A percentile compares a stretch with the other conserved stretches of the same genome.
These are phyloP conservation scores for Drosophila mojavensis DNA, from an alignment of 1,140 invertebrate species.

Conservation along the genomic window DNA sequence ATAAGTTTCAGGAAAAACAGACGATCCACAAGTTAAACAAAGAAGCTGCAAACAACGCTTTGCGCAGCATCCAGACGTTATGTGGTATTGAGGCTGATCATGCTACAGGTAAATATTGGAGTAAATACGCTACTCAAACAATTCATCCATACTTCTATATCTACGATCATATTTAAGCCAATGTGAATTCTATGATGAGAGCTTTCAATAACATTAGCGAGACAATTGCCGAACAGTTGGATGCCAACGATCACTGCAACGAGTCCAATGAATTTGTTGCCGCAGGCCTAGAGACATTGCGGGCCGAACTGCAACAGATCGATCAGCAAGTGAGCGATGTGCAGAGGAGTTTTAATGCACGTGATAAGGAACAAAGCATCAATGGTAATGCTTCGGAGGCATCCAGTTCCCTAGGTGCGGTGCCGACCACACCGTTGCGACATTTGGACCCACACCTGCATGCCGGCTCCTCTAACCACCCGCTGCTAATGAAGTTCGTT, in stretches of 20 bases:
- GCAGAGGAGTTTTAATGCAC: constrained; percentile 42
- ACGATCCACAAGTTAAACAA: constrained; percentile 42
- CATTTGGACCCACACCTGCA: neutral
- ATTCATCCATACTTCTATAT: neutral
- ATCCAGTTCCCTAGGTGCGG: neutral
- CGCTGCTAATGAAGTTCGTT: constrained; percentile 63
- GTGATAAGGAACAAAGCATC: constrained; percentile 41
- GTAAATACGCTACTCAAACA: neutral
- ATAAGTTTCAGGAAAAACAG: constrained; percentile 59
- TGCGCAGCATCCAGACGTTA: constrained; percentile 38
- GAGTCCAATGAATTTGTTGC: constrained; percentile 54
- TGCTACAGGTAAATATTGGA: constrained; percentile 20
- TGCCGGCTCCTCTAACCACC: constrained; percentile 7
- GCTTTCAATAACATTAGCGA: constrained; percentile 61
- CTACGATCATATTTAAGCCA: constrained; percentile 1
- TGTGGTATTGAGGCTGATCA: constrained; percentile 12
- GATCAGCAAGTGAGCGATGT: constrained; percentile 57
- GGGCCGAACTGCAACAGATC: constrained; percentile 51
- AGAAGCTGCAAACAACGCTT: constrained; percentile 44
- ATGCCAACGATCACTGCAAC: constrained; percentile 60
- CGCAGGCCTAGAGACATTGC: constrained; percentile 44
- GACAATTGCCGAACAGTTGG: constrained; percentile 64
- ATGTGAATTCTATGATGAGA: constrained; percentile 47
- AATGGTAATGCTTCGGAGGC: constrained; percentile 1
- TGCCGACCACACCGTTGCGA: constrained; percentile 49